Evolutionary conservation across 2,113 vertebrate species (phyloP), one percentile per base, ranked within the genome.

Genomic region (Vidua chalybeata): DNA sequence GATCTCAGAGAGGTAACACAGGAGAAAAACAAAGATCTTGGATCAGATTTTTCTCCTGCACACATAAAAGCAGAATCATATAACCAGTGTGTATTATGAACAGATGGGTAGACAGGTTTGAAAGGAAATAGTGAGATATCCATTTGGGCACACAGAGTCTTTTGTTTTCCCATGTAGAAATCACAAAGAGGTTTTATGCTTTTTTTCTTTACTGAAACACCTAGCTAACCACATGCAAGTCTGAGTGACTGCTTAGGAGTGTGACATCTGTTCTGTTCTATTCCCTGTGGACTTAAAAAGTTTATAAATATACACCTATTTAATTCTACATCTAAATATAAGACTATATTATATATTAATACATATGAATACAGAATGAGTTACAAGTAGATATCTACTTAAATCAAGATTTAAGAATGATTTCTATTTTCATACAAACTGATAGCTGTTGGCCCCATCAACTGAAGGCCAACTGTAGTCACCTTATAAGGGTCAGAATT

Each of bases 51-150:
- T 85, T 76, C 27, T 51, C 35, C 4, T 46, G 19, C 21, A 39
- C 18, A 43, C 15, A 18, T 35, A 55, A 43, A 55, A 69, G 55
- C 72, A 90, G 79, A 84, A 56, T 90, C 49, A 10, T 17, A 63
- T 51, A 84, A 76, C 56, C 56, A 10, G 31, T 63, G 27, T 63
- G 24, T 33, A 55, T n/a, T 48, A n/a, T 12, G 64, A 91, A 71
- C 94, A 97, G 96, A 94, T 91, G 91, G 71, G 43, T n/a, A 81
- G 13, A 37, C 39, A 62, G 58, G n/a, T 72, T 51, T 73, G 68
- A 93, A 93, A 89, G 59, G 35, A 71, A 94, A 93, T 45, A 76
- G 16, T 7, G 39, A 31, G 71, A 91, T 20, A 97, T 9, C 43
- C 62, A 43, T 72, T 75, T 83, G 59, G 73, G n/a, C 46, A 66